Conservation (phyloP, 2,888 invertebrate genomes). For the Drosophila infuscata region DNA sequence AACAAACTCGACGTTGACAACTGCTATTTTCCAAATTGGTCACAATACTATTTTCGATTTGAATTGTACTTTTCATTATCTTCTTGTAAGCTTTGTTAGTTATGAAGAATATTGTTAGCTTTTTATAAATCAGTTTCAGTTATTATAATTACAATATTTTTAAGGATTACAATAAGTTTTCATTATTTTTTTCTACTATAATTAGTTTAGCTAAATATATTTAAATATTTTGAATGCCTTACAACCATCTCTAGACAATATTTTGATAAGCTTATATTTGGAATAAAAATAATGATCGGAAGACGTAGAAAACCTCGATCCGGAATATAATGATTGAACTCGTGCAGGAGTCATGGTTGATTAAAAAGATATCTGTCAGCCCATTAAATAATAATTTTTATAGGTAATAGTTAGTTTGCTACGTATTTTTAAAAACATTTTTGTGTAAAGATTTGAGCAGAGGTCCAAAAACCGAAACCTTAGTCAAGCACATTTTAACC, state of each 20-base stretch:
- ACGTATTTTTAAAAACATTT: background rate
- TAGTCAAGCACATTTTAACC: background rate
- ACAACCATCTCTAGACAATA: background rate
- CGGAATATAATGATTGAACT: too few species aligned
- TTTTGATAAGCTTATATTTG: background rate
- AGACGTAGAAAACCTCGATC: background rate
- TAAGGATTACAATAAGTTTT: background rate
- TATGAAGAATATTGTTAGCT: background rate
- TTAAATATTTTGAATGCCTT: background rate
- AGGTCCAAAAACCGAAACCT: background rate
- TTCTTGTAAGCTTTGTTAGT: background rate
- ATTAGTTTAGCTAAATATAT: background rate
- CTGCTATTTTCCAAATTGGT: background rate
- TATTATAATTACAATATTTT: background rate
- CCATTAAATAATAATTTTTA: too few species aligned
- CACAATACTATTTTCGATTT: background rate
- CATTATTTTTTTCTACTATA: background rate
- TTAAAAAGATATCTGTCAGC: too few species aligned
- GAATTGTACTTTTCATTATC: background rate
- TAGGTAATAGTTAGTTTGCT: background rate
- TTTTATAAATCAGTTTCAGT: background rate
- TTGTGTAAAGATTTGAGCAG: background rate
- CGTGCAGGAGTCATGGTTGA: background rate
- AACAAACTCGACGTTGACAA: constrained; percentile 25
- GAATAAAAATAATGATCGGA: background rate